Percentiles rank a stretch among this genome's conserved stretches.
Conservation (phyloP, 2,888 invertebrate genomes). For the Megamerina dolium region DNA sequence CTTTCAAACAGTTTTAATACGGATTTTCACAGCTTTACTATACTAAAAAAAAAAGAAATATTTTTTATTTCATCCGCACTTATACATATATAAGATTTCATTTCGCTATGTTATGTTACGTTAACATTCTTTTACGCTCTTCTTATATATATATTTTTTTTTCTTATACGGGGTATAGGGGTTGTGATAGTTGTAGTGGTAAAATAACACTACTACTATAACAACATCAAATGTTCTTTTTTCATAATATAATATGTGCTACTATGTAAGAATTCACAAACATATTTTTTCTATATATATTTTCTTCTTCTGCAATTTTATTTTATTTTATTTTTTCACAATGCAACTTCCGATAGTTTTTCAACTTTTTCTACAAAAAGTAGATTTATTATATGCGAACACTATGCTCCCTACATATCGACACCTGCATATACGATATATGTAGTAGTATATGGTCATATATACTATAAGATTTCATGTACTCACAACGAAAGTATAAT, state of each 20-base stretch:
- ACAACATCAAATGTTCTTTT: no score
- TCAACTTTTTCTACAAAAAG: slow-evolving; percentile 3
- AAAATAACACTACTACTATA: no score
- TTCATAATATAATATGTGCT: no score
- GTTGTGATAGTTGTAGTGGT: no score
- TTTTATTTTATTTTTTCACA: slow-evolving; percentile 1
- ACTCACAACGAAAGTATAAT: no score
- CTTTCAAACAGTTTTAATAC: slow-evolving; percentile 1
- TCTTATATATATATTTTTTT: no score
- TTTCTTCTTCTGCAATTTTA: background rate
- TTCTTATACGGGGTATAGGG: no score
- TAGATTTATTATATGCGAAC: slow-evolving; percentile 15
- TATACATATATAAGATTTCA: background rate
- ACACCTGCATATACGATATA: background rate
- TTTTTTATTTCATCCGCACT: slow-evolving; percentile 1
- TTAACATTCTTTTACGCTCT: no score
- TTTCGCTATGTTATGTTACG: no score
- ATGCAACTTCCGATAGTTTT: slow-evolving; percentile 1
- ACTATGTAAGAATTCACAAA: no score
- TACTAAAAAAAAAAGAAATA: background rate
- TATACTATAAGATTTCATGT: slow-evolving; percentile 8
- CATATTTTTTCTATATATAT: no score
- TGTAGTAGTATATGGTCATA: no score
- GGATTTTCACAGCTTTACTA: slow-evolving; percentile 9
- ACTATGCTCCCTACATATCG: background rate